phyloP scores from a whole-genome alignment of 23 tunicate species.

The Trididemnum miniatum region DNA sequence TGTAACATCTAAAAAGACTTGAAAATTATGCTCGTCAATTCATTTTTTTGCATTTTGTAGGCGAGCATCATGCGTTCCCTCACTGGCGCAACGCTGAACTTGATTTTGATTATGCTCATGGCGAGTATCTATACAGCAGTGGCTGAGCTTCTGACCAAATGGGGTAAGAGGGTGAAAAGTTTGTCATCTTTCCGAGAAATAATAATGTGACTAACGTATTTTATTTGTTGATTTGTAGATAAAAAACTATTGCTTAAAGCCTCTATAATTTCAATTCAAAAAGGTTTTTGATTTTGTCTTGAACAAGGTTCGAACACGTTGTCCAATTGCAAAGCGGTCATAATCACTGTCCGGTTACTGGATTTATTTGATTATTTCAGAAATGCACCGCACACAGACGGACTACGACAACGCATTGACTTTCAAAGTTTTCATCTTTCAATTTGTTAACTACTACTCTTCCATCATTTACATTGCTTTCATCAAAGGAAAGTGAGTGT shows the following conservation, averaged over 20 bases:
- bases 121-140: constrained; percentile 78
- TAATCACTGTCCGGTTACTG: too few relatives aligned
- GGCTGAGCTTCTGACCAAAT: constrained; percentile 74
- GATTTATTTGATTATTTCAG: constrained; percentile 28
- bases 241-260: too few relatives aligned
- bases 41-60: constrained; percentile 26
- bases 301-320: too few relatives aligned
- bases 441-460: constrained; percentile 94
- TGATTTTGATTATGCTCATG: constrained; percentile 86
- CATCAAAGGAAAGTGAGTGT: constrained; percentile 87
- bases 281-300: too few relatives aligned
- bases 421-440: constrained; percentile 93
- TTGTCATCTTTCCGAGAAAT: too few relatives aligned
- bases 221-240: too few relatives aligned
- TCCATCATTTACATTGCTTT: constrained; percentile 95
- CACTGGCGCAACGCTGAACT: constrained; percentile 62
- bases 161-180: too few relatives aligned
- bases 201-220: too few relatives aligned
- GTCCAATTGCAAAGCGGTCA: too few relatives aligned
- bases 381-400: constrained; percentile 95
- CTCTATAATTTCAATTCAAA: too few relatives aligned
- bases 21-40: too few relatives aligned
- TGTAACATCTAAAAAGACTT: too few relatives aligned
- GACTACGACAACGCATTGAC: constrained; percentile 86
- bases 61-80: constrained; percentile 48